Base-by-base conservation (phyloP, 1,140 invertebrate genomes). In the Zaprionus inermis region DNA sequence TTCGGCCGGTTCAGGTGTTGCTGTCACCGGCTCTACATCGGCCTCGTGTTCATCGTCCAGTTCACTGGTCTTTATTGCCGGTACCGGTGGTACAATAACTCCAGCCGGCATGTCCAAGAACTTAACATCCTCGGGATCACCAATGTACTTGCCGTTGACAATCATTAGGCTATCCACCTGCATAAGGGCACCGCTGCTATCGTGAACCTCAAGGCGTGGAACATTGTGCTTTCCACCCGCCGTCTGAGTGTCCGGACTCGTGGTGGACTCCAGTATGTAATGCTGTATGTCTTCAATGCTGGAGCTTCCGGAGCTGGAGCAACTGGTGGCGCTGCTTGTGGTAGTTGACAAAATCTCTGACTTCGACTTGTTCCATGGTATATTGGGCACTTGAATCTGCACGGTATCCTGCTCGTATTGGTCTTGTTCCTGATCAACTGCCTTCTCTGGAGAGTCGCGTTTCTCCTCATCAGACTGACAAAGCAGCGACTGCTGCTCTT, bases 181-280 rank as follows among this genome's bases (percentile, higher is more conserved):
- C 92, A 95, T 94, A 0, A 95, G 76, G 44, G 95, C 94, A 3
- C 95, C 95, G 67, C 93, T 93, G 71, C 94, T 95, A 67, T 96
- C 94, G 80, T 95, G 94, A 2, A 95, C 94, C 92, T 96, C 95
- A 0, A 96, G 91, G 65, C 95, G 92, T 0, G 95, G 95, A 5
- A 94, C 94, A 66, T 90, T 86, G 65, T 91, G 84, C 36, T 88
- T 88, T 20, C 80, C 76, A 1, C 67, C 76, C 0, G 65, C 60
- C 10, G 84, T 91, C 14, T 92, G 91, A 0, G 91, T 92, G 16
- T 92, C 92, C 3, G 92, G 92, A 82, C 92, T 92, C 11, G 92
- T 92, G 11, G 92, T 92, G 6, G 92, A 92, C 67, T 92, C 92
- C 14, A 92, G 56, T 46, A 92, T 92, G 32, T 85, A 92, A 69